These are phyloP conservation scores for Alviniconcha strummeri DNA, from an alignment of 2,888 invertebrate species.

Conservation along the genomic window DNA sequence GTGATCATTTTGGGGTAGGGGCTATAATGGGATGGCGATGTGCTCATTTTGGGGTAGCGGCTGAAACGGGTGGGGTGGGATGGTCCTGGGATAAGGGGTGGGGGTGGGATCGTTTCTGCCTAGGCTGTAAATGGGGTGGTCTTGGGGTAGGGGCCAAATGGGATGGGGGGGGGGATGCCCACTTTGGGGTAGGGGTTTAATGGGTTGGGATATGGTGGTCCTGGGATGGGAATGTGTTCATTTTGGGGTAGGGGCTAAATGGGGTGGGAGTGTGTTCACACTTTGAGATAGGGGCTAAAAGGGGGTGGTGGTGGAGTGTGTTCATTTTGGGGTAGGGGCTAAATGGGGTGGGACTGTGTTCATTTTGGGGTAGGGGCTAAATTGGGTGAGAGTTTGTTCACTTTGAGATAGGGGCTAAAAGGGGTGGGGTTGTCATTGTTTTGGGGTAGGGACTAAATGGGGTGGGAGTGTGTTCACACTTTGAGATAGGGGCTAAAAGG, in stretches of 20 bases:
- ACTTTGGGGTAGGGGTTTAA: neutral
- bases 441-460: neutral
- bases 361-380: too few relatives aligned
- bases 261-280: neutral
- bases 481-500: neutral
- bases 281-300: neutral
- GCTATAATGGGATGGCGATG: too few relatives aligned
- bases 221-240: too few relatives aligned
- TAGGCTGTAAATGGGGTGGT: neutral
- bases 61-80: neutral
- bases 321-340: neutral
- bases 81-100: neutral
- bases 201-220: neutral
- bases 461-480: too few relatives aligned
- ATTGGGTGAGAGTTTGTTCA: too few relatives aligned
- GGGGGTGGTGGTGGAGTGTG: neutral
- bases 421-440: neutral
- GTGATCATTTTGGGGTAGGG: neutral
- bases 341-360: neutral
- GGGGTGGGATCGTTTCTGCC: neutral
- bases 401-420: too few relatives aligned
- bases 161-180: too few relatives aligned
- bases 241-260: neutral
- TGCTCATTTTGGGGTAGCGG: too few relatives aligned
- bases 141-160: neutral